Evolutionary conservation across 2,888 invertebrate species (phyloP), one percentile per base, ranked within the genome.

Genomic region (Megaustenia siamemsis): DNA sequence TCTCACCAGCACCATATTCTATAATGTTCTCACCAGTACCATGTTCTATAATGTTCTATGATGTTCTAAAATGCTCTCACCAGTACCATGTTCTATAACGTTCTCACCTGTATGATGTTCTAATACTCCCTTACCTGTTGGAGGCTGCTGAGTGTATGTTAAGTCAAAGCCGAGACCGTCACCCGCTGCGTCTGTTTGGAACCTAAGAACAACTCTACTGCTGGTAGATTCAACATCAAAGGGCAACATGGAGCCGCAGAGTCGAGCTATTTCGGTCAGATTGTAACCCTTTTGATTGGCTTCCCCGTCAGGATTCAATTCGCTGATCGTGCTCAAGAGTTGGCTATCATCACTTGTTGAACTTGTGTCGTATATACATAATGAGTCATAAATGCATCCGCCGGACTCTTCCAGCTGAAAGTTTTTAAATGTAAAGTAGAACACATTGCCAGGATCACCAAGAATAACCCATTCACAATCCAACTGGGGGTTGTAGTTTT

Each of bases 391-490:
- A 0, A 66, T 38, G 81, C 92, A 92, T 0, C 82, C 86, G 1
- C 49, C 77, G 5, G 89, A 89, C 35, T 79, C 83, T 82, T 92
- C 92, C 21, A 89, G 77, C 32, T 89, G 86, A 80, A 92, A 92
- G 43, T 88, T 88, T 86, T 84, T 40, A 82, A 92, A 91, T 24
- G 73, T 87, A 2, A 92, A 43, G 0, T 87, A 87, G 35, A 91
- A 88, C n/a, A 90, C 89, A 79, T 90, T 80, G 0, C 90, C 91
- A 5, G 86, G 69, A 10, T 89, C 86, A 4, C 89, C 91, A 10
- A 84, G 71, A 15, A 92, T 88, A n/a, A 87, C 66, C 92, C 92
- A 92, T 66, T 86, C 87, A 79, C 92, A 92, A 82, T 89, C 86
- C 1, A 89, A 75, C 76, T 90, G 83, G 15, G 84, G 76, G 18